phyloP scores from a whole-genome alignment of 2,113 vertebrate species.

The Onychorhynchus coronatus region DNA sequence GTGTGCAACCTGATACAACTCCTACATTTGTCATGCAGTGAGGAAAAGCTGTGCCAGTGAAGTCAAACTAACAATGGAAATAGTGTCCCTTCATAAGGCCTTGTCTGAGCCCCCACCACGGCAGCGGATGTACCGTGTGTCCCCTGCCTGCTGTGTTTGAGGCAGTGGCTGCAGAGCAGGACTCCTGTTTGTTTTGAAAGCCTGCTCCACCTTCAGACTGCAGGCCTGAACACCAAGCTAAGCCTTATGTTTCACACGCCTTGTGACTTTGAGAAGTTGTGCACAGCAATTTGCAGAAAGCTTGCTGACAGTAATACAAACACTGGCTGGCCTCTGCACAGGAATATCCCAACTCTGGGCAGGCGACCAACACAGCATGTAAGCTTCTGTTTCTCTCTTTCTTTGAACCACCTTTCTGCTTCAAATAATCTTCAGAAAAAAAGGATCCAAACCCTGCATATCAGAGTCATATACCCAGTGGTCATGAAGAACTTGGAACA shows the following conservation, averaged over 20 bases:
- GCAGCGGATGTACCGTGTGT: rapidly evolving
- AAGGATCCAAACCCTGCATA: not conserved
- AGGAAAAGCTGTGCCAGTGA: not conserved
- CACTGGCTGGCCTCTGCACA: not conserved
- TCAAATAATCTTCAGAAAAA: not conserved
- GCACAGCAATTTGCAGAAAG: not conserved
- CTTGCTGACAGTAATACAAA: not conserved
- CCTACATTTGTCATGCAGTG: not conserved
- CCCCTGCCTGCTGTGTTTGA: not conserved
- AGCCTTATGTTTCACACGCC: not conserved
- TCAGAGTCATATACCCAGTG: not conserved
- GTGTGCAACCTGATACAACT: not conserved
- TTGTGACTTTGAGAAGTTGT: not conserved
- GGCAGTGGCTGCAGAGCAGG: not conserved
- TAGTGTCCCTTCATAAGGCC: not conserved
- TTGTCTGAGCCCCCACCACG: not conserved
- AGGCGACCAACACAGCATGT: not conserved
- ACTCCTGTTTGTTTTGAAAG: not conserved
- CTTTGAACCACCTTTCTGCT: not conserved
- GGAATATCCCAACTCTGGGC: not conserved
- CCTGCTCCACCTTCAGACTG: not conserved
- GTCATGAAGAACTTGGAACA: not conserved
- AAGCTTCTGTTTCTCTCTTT: not conserved
- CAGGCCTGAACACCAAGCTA: not conserved
- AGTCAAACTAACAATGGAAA: not conserved